These are phyloP conservation scores for Lasiurus cinereus DNA, from an alignment of 2,113 vertebrate genomes.

Conservation along the genomic window DNA sequence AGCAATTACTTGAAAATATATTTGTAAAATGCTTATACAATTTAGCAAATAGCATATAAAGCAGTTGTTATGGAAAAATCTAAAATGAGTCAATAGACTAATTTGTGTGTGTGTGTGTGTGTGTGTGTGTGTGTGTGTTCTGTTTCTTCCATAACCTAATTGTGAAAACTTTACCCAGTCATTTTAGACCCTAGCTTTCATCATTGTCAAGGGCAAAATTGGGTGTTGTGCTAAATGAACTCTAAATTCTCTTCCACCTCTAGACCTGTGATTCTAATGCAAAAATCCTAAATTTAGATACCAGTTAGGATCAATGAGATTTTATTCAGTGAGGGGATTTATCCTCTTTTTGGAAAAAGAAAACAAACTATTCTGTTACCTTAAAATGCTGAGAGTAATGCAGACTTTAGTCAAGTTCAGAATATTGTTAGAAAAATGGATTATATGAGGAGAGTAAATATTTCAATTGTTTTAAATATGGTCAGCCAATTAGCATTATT, in stretches of 20 bases:
- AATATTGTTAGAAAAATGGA: background rate
- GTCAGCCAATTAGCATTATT: background rate
- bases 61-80: background rate
- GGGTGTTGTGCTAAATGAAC: background rate
- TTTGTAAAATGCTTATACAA: background rate
- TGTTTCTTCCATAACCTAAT: background rate
- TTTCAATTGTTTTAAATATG: background rate
- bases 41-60: constrained; percentile 29
- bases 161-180: background rate
- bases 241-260: background rate
- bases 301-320: background rate
- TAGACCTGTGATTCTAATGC: background rate
- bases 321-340: background rate
- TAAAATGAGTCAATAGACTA: background rate
- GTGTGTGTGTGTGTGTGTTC: background rate
- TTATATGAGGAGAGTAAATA: background rate
- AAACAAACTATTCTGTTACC: background rate
- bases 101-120: background rate
- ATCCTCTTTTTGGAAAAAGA: background rate
- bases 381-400: background rate
- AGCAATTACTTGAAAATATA: background rate
- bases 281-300: background rate
- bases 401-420: background rate
- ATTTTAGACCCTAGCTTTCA: background rate
- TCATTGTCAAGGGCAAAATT: background rate